Percentiles rank a stretch among this genome's conserved stretches.
Evolutionary conservation across 1,140 invertebrate genomes (phyloP).

Genomic region (Cepaea nemoralis): DNA sequence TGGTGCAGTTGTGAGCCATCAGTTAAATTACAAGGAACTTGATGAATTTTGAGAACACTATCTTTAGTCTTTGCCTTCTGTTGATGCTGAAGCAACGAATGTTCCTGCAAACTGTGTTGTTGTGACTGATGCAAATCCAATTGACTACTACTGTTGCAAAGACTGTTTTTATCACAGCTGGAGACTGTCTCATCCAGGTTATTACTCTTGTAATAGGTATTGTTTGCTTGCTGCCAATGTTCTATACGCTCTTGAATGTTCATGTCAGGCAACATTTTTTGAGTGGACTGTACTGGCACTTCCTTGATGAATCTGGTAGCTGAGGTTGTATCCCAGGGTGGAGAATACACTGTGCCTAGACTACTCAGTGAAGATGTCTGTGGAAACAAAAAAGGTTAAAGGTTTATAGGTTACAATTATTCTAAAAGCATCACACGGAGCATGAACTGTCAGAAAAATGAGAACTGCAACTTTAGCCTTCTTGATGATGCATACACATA

Average conservation of each 20-base stretch:
- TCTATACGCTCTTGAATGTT: slow-evolving; percentile 58
- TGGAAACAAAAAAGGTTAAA: not conserved
- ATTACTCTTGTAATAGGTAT: slow-evolving; percentile 34
- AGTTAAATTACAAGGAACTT: too few species aligned
- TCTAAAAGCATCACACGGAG: too few species aligned
- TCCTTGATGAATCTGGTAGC: slow-evolving; percentile 80
- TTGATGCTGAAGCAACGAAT: not conserved
- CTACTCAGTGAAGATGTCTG: slow-evolving; percentile 68
- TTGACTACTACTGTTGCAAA: too few species aligned
- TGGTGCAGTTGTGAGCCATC: too few species aligned
- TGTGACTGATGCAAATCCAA: not conserved
- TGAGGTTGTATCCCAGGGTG: slow-evolving; percentile 85
- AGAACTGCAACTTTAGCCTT: too few species aligned
- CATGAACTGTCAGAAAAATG: too few species aligned
- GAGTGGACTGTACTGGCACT: not conserved
- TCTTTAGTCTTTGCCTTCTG: too few species aligned
- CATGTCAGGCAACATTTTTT: slow-evolving; percentile 51
- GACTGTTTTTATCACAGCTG: not conserved
- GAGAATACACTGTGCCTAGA: slow-evolving; percentile 83
- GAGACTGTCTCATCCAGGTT: slow-evolving; percentile 28
- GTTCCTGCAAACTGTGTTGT: not conserved
- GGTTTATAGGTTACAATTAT: too few species aligned
- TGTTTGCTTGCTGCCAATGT: slow-evolving; percentile 58
- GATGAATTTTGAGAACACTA: too few species aligned
- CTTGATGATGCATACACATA: too few species aligned